phyloP scores from a whole-genome alignment of 2,113 vertebrate species.

The Nyctereutes procyonoides region DNA sequence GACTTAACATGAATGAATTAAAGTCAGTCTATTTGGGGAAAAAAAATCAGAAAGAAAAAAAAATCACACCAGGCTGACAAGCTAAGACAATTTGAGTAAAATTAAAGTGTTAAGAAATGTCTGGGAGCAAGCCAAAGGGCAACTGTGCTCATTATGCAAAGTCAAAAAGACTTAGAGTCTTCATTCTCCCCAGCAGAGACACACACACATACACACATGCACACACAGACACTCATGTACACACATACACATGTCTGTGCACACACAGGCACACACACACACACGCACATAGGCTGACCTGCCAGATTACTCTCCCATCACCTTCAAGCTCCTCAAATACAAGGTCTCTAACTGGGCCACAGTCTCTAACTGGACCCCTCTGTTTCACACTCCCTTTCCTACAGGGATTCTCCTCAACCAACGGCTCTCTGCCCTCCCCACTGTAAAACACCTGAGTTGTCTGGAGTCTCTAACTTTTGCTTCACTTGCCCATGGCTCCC shows the following conservation, averaged over 20 bases:
- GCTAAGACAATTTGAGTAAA: background rate
- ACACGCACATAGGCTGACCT: background rate
- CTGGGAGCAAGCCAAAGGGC: background rate
- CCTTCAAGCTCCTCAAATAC: background rate
- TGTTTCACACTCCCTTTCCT: rapidly evolving
- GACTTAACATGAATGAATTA: background rate
- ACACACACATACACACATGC: background rate
- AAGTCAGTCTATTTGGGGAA: background rate
- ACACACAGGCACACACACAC: no score
- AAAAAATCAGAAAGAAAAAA: background rate
- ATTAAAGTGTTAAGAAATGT: background rate
- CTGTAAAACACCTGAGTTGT: background rate
- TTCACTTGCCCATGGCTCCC: no score
- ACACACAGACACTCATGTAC: background rate
- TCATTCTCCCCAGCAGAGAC: background rate
- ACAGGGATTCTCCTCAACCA: background rate
- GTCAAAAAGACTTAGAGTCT: background rate
- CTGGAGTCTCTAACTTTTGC: background rate
- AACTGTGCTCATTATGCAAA: background rate
- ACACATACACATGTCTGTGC: background rate
- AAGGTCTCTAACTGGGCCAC: background rate
- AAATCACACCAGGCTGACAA: background rate
- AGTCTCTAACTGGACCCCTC: background rate
- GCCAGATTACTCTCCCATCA: background rate
- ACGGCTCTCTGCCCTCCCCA: background rate